Evolutionary conservation across 2,888 invertebrate genomes (phyloP), one percentile per base, ranked within the genome.

Genomic region (Zootermopsis nevadensis): DNA sequence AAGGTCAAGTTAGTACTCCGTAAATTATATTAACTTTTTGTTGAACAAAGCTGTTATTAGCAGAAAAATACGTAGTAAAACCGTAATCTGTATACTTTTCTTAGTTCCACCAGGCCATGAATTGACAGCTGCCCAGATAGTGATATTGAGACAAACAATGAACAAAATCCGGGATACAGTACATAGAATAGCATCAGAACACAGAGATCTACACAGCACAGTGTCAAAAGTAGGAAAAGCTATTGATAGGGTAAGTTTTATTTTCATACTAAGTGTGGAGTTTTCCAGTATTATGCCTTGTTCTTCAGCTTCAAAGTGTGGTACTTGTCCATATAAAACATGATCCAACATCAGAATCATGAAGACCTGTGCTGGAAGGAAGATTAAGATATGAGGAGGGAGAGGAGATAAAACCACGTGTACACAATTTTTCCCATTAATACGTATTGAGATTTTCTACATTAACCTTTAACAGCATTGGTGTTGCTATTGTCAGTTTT

Each of bases 181-280:
- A 0, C 94, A 95, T 85, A 93, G 95, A 88, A 91, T 98, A 86
- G 95, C 97, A 0, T 93, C 95, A 84, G 98, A 98, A 90, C 97
- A 97, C 88, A 92, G 96, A 86, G 92, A 92, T 84, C 91, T 97
- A 27, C 97, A 98, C 88, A 93, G 94, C 86, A 92, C 94, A 8
- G 92, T 93, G 7, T 99, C 99, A 0, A 96, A 97, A 92, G 97
- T 99, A 79, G 99, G 99, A 80, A 99, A 99, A 91, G 95, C 97
- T 0, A 97, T 99, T 86, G 99, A 99, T 89, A 94, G 97, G 87
- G 92, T 92, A 87, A 87, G 88, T 83, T 31, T 24, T 69, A 22
- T 2, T 19, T 69, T 69, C 4, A 31, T 69, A 19, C 22, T 15
- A 15, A 48, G 3, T 22, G 48, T 48, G 48, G 48, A 15, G 48